Base-by-base conservation (phyloP, 2,888 invertebrate species). In the Protodeltote pygarga region DNA sequence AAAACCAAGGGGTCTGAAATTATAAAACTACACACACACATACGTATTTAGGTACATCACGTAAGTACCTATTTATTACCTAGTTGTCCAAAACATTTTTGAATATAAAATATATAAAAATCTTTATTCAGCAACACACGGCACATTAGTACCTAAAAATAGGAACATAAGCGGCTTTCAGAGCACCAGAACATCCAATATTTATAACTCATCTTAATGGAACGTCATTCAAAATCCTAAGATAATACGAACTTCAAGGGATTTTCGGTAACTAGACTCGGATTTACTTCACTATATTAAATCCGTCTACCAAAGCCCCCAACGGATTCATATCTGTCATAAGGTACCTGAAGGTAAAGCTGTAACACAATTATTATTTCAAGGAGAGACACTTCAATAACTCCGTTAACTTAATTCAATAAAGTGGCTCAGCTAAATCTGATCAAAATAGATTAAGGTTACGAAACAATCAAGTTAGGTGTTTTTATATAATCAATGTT, bases 281-380 rank as follows among this genome's bases (percentile, higher is more conserved):
- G 52, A 13, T 46, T 41, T 61, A 27, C 45, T 9, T 39, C 10
- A 31, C 27, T 24, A 25, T 49, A 28, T 32, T 21, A 25, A 13
- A 19, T 19, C 11, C n/a, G 25, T 15, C 35, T 14, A 27, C 10
- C 24, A 9, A 23, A 24, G 5, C 5, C 38, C 53, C 24, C 40
- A 13, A 1, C 17, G 24, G 62, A 38, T 16, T 27, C 17, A 31
- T 31, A 46, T 40, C 13, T 37, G 35, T 47, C 37, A 13, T 21
- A 35, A 53, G 48, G 29, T 50, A 37, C 40, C 42, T 42, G 24
- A 37, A 21, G 8, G 28, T 16, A 32, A 48, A 39, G 42, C 9
- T 15, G 13, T 38, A 52, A 60, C 11, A 34, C 23, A 38, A 46
- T 58, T 52, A 60, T 41, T 46, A 38, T 41, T 38, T 46, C 23